A percentile compares a stretch with the other conserved stretches of the same genome.
Conservation (phyloP, 2,797 vertebrate species). For the Sandelia bainsii region DNA sequence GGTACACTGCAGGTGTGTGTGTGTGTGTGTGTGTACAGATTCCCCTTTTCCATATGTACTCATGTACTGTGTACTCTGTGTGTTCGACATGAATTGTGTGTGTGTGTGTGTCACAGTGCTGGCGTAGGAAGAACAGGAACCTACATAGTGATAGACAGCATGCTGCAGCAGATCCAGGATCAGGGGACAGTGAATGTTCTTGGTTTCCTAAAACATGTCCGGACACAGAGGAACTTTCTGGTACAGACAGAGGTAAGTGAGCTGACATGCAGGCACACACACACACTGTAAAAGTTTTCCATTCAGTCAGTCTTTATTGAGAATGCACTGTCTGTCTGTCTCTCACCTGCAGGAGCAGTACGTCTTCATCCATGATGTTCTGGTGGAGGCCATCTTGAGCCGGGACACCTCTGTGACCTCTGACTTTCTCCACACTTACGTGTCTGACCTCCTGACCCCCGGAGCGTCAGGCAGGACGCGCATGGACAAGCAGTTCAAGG, state of each 20-base stretch:
- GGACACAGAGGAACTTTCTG: constrained; percentile 97
- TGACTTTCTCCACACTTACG: constrained; percentile 91
- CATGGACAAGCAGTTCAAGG: constrained; percentile 97
- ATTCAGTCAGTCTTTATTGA: neutral
- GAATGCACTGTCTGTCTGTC: neutral
- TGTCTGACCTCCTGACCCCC: constrained; percentile 92
- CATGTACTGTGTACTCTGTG: constrained; percentile 71
- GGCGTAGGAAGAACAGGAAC: constrained; percentile 96
- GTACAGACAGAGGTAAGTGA: constrained; percentile 95
- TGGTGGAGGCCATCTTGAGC: constrained; percentile 94
- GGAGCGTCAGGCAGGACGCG: constrained; percentile 90
- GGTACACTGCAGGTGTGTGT: constrained; percentile 93
- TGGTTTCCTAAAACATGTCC: constrained; percentile 96
- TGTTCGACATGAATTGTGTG: constrained; percentile 5
- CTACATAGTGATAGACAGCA: constrained; percentile 96
- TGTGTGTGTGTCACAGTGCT: constrained; percentile 82
- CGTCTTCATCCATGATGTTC: constrained; percentile 94
- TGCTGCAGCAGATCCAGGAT: constrained; percentile 96
- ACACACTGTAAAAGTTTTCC: neutral
- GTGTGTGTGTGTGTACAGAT: constrained; percentile 26
- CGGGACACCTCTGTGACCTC: constrained; percentile 93
- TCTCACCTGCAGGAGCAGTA: constrained; percentile 90
- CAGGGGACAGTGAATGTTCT: constrained; percentile 93
- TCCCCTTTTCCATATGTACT: constrained; percentile 7
- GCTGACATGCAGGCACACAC: neutral